Conservation (phyloP, 2,888 invertebrate species). For the Meteorus colon region DNA sequence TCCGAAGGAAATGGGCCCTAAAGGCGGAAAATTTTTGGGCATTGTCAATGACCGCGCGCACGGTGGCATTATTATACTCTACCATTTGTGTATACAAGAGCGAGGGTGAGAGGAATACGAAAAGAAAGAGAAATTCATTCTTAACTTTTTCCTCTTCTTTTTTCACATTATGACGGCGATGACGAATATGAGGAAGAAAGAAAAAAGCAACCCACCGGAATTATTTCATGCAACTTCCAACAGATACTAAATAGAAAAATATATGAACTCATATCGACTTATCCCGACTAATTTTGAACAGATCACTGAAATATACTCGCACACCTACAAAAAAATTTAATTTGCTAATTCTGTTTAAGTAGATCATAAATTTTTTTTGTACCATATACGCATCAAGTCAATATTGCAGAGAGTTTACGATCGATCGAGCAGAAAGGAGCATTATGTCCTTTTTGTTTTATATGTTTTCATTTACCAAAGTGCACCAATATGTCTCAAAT, state of each 20-base stretch:
- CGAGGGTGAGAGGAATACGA: neutral
- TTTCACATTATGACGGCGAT: constrained; percentile 23
- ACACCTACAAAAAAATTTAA: constrained; percentile 25
- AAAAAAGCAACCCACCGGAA: neutral
- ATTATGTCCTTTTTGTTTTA: constrained; percentile 14
- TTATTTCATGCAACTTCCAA: too few relatives aligned
- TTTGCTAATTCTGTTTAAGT: neutral
- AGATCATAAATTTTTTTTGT: constrained; percentile 10
- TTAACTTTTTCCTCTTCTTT: constrained; percentile 32
- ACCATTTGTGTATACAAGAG: neutral
- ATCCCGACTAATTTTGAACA: neutral
- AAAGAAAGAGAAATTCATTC: neutral
- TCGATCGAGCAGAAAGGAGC: constrained; percentile 23
- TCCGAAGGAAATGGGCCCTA: constrained; percentile 62
- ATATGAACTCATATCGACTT: neutral
- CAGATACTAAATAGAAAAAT: neutral
- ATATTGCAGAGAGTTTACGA: constrained; percentile 8
- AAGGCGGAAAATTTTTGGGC: constrained; percentile 62
- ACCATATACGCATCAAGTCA: too few relatives aligned
- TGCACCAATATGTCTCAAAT: constrained; percentile 41
- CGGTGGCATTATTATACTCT: constrained; percentile 34
- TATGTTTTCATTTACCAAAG: constrained; percentile 45
- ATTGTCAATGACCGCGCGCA: constrained; percentile 54
- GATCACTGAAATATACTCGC: neutral
- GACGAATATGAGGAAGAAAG: neutral